These are phyloP conservation scores for Myotis findleyi DNA, from an alignment of 2,797 vertebrate genomes.

Conservation along the genomic window DNA sequence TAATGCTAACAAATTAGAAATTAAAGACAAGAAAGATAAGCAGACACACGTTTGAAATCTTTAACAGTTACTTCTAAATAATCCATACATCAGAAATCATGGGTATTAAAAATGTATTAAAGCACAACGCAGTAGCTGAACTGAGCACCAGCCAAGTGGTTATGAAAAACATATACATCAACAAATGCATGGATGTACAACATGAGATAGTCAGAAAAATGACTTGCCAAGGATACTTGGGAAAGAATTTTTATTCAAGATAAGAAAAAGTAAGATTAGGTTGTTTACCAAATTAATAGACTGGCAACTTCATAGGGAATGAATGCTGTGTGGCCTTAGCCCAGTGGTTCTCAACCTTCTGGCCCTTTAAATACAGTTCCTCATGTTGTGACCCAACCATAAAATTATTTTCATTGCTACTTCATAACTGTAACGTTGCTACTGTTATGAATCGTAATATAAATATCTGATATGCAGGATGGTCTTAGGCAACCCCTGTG, in stretches of 20 bases:
- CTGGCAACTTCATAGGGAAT: not conserved
- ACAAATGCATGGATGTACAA: not conserved
- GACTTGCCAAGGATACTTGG: not conserved
- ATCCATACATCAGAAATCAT: slow-evolving; percentile 27
- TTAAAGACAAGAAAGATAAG: not conserved
- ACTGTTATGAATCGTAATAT: too few relatives aligned
- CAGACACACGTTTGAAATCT: not conserved
- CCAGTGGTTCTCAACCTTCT: too few relatives aligned
- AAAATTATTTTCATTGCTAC: too few relatives aligned
- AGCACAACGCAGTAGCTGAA: not conserved
- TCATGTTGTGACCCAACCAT: too few relatives aligned
- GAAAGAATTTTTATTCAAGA: slow-evolving; percentile 53
- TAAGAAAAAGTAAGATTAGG: slow-evolving; percentile 4
- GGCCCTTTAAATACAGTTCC: too few relatives aligned
- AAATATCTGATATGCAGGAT: too few relatives aligned
- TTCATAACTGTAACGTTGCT: too few relatives aligned
- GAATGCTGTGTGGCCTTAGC: not conserved
- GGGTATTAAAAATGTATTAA: not conserved
- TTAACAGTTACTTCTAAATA: slow-evolving; percentile 48
- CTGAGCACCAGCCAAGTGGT: not conserved
- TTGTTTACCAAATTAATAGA: slow-evolving; percentile 13
- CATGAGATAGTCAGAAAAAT: not conserved
- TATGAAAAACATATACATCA: not conserved
- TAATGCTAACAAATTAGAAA: slow-evolving; percentile 57
- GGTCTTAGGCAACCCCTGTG: too few relatives aligned